Evolutionary conservation across 2,888 invertebrate genomes (phyloP).

Genomic region (Hartigia nigra): DNA sequence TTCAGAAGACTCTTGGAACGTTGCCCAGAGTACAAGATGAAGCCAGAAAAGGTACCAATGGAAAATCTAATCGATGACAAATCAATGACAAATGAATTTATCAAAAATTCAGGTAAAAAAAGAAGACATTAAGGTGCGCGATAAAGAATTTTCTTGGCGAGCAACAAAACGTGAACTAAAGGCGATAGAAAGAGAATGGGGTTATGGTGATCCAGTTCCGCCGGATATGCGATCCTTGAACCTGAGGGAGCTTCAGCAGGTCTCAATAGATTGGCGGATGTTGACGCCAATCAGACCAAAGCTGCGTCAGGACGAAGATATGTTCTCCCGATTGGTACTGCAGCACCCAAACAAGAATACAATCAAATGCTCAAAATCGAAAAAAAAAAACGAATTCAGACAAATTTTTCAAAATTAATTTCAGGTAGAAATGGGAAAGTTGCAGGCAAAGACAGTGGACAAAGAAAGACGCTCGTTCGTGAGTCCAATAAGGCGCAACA

Average conservation of each 20-base stretch:
- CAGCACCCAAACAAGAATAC: neutral
- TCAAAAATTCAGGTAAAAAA: conserved; percentile 75
- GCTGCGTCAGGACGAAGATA: conserved; percentile 85
- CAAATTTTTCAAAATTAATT: too few species aligned
- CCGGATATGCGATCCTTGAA: conserved; percentile 82
- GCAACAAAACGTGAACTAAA: conserved; percentile 79
- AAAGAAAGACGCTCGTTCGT: conserved; percentile 76
- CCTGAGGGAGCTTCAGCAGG: conserved; percentile 82
- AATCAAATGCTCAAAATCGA: neutral
- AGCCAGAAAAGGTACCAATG: conserved; percentile 79
- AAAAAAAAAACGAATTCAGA: too few species aligned
- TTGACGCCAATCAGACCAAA: conserved; percentile 88
- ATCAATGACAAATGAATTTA: too few species aligned
- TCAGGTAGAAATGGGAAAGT: conserved; percentile 81
- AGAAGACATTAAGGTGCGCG: conserved; percentile 83
- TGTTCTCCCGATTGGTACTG: conserved; percentile 73
- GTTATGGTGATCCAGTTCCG: conserved; percentile 84
- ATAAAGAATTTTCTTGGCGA: conserved; percentile 80
- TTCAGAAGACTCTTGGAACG: conserved; percentile 85
- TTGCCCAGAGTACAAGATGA: conserved; percentile 90
- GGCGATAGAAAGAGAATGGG: conserved; percentile 71
- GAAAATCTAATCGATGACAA: too few species aligned
- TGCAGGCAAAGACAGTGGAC: conserved; percentile 78
- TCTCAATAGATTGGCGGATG: conserved; percentile 94
- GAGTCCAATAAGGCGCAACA: conserved; percentile 79